These are phyloP conservation scores for Tympanuchus pallidicinctus DNA, from an alignment of 2,113 vertebrate species.

Conservation along the genomic window DNA sequence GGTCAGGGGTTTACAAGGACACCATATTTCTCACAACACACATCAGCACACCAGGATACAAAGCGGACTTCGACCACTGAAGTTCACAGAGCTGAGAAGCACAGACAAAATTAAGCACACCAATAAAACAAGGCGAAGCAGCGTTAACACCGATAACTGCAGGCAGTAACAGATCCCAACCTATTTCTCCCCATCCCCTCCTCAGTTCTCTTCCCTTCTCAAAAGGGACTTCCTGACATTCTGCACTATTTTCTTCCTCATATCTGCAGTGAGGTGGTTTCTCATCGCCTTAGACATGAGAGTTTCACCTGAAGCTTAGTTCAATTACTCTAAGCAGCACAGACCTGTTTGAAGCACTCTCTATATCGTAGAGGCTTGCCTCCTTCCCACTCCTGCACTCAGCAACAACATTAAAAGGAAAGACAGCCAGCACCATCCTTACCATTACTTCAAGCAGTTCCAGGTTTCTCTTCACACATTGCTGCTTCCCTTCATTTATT, in stretches of 20 bases:
- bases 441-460: slow-evolving; percentile 29
- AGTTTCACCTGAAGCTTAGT: neutral
- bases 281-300: neutral
- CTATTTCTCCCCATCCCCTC: neutral
- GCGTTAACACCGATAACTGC: neutral
- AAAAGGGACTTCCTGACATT: neutral
- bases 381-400: neutral
- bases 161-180: neutral
- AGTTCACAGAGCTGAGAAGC: neutral
- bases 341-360: neutral
- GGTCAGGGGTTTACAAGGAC: neutral
- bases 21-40: neutral
- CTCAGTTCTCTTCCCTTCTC: neutral
- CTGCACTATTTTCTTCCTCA: neutral
- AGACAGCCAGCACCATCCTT: neutral
- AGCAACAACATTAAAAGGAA: slow-evolving; percentile 15
- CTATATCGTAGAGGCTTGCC: neutral
- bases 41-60: neutral
- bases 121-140: neutral
- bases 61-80: neutral
- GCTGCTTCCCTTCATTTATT: slow-evolving; percentile 31
- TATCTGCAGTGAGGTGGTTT: neutral
- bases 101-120: neutral
- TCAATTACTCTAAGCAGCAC: neutral
- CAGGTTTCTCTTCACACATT: slow-evolving; percentile 1